phyloP scores from a whole-genome alignment of 2,113 vertebrate species.

The Gobiocypris rarus region DNA sequence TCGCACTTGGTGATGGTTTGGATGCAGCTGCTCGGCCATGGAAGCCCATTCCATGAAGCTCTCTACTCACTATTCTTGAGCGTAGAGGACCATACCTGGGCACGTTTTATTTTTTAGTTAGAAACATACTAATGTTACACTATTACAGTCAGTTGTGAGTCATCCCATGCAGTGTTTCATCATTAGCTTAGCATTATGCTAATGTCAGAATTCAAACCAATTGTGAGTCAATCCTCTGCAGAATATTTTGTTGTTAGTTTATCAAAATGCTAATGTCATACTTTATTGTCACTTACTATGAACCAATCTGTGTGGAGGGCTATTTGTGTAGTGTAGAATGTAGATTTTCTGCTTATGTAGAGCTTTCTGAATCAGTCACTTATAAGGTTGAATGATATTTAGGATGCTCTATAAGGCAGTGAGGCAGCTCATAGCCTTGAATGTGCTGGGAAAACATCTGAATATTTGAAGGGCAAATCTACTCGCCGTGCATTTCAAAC shows the following conservation, averaged over 20 bases:
- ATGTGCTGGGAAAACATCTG: neutral
- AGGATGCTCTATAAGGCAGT: neutral
- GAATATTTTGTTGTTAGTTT: neutral
- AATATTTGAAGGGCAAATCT: conserved; percentile 38
- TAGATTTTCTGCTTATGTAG: neutral
- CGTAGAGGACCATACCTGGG: too few relatives aligned
- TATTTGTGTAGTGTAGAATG: too few relatives aligned
- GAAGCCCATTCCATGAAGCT: too few relatives aligned
- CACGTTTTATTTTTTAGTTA: too few relatives aligned
- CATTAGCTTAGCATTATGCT: too few relatives aligned
- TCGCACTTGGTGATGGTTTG: too few relatives aligned
- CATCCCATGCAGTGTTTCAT: neutral
- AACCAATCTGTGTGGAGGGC: too few relatives aligned
- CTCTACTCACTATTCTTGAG: too few relatives aligned
- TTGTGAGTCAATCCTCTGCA: neutral
- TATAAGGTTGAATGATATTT: neutral
- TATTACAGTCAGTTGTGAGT: too few relatives aligned
- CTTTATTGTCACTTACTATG: too few relatives aligned
- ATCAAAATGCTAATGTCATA: neutral
- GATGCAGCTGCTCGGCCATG: too few relatives aligned
- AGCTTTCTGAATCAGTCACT: neutral
- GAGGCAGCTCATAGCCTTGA: neutral
- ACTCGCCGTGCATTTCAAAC: neutral
- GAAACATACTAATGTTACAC: too few relatives aligned
- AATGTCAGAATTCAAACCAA: neutral